Evolutionary conservation across 2,797 vertebrate species (phyloP), one percentile per base, ranked within the genome.

Genomic region (Pteropus rufus): DNA sequence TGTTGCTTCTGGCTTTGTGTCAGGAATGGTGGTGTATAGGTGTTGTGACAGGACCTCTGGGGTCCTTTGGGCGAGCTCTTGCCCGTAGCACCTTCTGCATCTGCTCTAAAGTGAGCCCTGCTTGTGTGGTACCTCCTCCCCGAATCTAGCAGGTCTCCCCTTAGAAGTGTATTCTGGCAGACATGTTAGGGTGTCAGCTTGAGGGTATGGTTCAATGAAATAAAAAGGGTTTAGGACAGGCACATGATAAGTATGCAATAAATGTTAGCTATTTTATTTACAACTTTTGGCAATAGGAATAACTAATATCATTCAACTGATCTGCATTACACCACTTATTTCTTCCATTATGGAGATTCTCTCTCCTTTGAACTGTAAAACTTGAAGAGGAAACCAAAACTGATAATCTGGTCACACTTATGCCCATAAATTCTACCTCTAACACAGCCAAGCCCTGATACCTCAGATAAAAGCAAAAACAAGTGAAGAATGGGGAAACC

Each of bases 371-470:
- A 64, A 83, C 82, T 54, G 24, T 80, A 91, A 46, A 91, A 95
- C 72, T 79, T 95, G 60, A 96, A 96, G 46, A 94, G 49, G 39
- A 91, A 90, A 80, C 75, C 88, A 97, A 94, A 94, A 80, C 56
- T 31, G 10, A 70, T 89, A 65, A 93, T 80, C 80, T 91, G 46
- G 46, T 72, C 60, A 79, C 36, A 34, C 52, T 49, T 69, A 92
- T 65, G 15, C 67, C 73, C 73, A 41, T 79, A 58, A 89, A 64
- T 91, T 94, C 97, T 98, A 98, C 97, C 97, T 98, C 96, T 44
- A 64, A 54, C 23, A 67, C 83, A 89, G 21, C 29, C 49, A 88
- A 52, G 64, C 36, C 72, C 77, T 10, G 70, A 92, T 97, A 97
- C 95, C 97, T 98, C 96, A 94, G 84, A 75, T 82, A 56, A 1